Evolutionary conservation across 2,888 invertebrate genomes (phyloP), one percentile per base, ranked within the genome.

Genomic region (Rhorus exstirpatorius): DNA sequence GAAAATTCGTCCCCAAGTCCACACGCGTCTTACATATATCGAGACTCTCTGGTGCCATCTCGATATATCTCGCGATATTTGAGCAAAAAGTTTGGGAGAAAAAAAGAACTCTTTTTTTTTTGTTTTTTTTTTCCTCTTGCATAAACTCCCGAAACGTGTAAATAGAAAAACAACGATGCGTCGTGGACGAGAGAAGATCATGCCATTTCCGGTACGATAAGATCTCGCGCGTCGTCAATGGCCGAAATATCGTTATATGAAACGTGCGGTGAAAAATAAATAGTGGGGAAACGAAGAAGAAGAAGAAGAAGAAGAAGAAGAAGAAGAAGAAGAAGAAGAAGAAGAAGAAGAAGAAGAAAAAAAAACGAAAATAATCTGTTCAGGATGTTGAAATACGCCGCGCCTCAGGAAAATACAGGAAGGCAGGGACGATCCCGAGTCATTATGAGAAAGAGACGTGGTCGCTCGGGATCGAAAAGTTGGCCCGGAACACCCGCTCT

Each of bases 401-500:
- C 63, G 7, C 44, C 21, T 21, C 81, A 63, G 86, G 92, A 92
- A 85, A 87, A 92, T 84, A 84, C 86, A 68, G 87, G 88, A 84
- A 88, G 90, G 63, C 86, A 79, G 58, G 90, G 86, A 17, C 89
- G 89, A 74, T 85, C 88, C 77, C 90, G 90, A 78, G 87, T 90
- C 81, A 84, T 87, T 55, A 87, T 88, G 84, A 90, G 92, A 61
- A 88, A 87, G 83, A 91, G 87, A 79, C 90, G 90, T 76, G 92
- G 92, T 74, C 90, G 92, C 46, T 92, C 92, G 46, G 88, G 90
- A 68, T 91, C 92, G 44, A 91, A 90, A 85, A 92, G 92, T 84
- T 92, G 92, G 92, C 92, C 92, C 55, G 91, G 92, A 6, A 92
- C 92, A 6, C 92, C 92, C 46, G 89, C 91, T 24, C 84, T 91